A percentile compares a stretch with the other conserved stretches of the same genome.
These are phyloP conservation scores for Guaruba guarouba DNA, from an alignment of 2,113 vertebrate genomes.

Conservation along the genomic window DNA sequence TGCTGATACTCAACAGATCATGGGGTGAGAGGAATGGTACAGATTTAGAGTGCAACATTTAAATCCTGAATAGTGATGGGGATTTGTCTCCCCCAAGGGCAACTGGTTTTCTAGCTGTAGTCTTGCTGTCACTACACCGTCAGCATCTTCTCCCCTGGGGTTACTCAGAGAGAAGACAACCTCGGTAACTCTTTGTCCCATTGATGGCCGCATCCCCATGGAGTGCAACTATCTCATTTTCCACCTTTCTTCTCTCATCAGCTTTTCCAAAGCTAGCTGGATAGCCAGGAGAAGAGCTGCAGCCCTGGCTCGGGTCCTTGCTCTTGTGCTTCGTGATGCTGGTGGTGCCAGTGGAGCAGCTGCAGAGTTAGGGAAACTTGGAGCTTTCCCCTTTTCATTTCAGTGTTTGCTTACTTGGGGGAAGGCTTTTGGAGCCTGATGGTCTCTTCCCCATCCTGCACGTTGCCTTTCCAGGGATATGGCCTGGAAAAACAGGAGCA, in stretches of 20 bases:
- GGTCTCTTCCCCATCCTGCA: not conserved
- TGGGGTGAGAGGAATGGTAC: not conserved
- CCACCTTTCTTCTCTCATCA: not conserved
- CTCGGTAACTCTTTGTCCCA: not conserved
- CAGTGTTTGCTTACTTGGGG: slow-evolving; percentile 27
- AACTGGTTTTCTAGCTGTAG: not conserved
- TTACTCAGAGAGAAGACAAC: not conserved
- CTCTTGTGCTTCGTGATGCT: not conserved
- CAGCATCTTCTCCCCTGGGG: not conserved
- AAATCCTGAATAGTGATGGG: not conserved
- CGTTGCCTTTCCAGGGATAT: not conserved
- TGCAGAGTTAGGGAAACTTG: slow-evolving; percentile 1
- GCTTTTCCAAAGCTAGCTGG: not conserved
- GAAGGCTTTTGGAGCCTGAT: slow-evolving; percentile 30
- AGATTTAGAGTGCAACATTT: not conserved
- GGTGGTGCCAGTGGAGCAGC: slow-evolving; percentile 39
- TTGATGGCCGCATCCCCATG: not conserved
- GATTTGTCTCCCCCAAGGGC: not conserved
- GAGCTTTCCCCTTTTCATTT: slow-evolving; percentile 21
- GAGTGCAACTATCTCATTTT: not conserved
- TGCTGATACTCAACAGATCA: not conserved
- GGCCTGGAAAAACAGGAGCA: not conserved
- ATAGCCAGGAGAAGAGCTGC: not conserved
- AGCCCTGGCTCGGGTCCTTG: not conserved
- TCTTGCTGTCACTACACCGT: not conserved